phyloP scores from a whole-genome alignment of 2,797 vertebrate genomes.

The Pipistrellus nathusii region DNA sequence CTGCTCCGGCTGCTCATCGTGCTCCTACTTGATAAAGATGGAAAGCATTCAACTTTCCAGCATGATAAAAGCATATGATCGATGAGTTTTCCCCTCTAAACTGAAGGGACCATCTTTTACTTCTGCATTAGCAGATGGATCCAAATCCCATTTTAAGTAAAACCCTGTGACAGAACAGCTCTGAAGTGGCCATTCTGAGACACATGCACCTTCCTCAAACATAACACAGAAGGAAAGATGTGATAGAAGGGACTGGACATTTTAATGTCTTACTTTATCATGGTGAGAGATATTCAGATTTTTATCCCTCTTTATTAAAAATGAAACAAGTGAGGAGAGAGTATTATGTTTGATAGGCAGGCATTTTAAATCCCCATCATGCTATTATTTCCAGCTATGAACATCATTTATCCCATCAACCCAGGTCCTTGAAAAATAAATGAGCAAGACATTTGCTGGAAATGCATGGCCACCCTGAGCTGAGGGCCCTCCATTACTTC shows the following conservation, averaged over 20 bases:
- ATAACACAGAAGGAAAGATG: neutral
- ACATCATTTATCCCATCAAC: neutral
- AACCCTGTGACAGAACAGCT: conserved; percentile 36
- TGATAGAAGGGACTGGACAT: neutral
- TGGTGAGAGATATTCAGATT: neutral
- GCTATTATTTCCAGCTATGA: neutral
- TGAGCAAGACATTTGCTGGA: neutral
- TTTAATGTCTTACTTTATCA: neutral
- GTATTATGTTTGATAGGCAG: accelerated
- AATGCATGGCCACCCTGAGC: no score
- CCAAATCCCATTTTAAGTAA: conserved; percentile 45
- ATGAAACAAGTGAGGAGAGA: neutral
- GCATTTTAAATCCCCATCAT: neutral
- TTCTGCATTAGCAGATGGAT: conserved; percentile 46
- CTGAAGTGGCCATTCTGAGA: conserved; percentile 22
- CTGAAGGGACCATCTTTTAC: conserved; percentile 35
- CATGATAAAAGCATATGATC: neutral
- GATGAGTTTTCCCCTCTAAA: conserved; percentile 5
- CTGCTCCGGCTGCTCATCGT: neutral
- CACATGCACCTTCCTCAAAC: neutral
- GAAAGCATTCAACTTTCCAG: neutral
- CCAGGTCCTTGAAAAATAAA: neutral
- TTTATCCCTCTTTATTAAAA: neutral
- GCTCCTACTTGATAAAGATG: neutral
- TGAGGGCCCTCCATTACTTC: neutral